Base-by-base conservation (phyloP, 2,888 invertebrate genomes). In the Ornithoptera alexandrae region DNA sequence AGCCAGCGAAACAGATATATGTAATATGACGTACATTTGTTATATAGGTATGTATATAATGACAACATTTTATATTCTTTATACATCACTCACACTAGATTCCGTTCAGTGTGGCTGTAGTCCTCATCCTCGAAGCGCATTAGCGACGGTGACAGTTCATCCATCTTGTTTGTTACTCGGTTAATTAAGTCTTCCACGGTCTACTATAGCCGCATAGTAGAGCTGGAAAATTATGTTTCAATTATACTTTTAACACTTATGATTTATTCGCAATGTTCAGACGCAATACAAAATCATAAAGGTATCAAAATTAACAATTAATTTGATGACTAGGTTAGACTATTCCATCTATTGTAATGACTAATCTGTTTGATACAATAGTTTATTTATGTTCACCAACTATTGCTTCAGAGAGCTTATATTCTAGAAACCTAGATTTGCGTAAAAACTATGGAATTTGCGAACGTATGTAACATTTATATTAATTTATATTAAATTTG, bases 121-220 rank as follows among this genome's bases (percentile, higher is more conserved):
- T 73, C 72, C 77, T 76, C 76, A 81, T 79, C 81, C 82, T 79
- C 79, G 75, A 78, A 74, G 74, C 77, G 81, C 85, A 88, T 88
- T 87, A 88, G 86, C 83, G 78, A 79, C 84, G 80, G 81, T 85
- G 90, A 90, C 89, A 90, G 86, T 87, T 85, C 88, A 89, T 90
- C 87, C 84, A 88, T 90, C 90, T 89, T 90, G 85, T 89, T 88
- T 87, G 85, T 86, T 84, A 83, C 83, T 84, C 83, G 84, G 87
- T 85, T 89, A 89, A 89, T 90, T 89, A 89, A 88, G 87, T 83
- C 81, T 79, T 74, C 75, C 15, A 46, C 46, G 46, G 46, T 46
- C 80, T 80, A 62, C 80, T 59, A 39, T 62, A 53, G 59, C 58
- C 7, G 22, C 42, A 36, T 36, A 56, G 67, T 60, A 61, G 22